A percentile compares a stretch with the other conserved stretches of the same genome.
phyloP scores from a whole-genome alignment of 2,797 vertebrate species.

The Myotis findleyi region DNA sequence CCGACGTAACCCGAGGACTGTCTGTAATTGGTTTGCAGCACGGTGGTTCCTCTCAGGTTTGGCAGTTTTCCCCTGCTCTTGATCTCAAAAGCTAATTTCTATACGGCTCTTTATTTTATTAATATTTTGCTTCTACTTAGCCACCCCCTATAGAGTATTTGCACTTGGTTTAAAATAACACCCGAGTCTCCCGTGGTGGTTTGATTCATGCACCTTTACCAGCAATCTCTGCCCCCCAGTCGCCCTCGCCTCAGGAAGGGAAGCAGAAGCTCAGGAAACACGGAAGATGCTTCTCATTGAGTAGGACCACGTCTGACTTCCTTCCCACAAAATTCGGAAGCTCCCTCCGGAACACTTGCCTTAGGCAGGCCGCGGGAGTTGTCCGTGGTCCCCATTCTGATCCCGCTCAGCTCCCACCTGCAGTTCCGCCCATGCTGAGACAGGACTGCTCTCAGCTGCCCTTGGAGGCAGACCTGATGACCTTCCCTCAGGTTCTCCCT shows the following conservation, averaged over 20 bases:
- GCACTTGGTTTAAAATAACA: slow-evolving; percentile 20
- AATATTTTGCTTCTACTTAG: slow-evolving; percentile 38
- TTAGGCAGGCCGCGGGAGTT: background rate
- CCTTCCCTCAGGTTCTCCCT: background rate
- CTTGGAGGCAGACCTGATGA: background rate
- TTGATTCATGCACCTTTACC: background rate
- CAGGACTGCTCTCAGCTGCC: background rate
- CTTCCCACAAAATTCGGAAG: background rate
- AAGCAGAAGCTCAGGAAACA: background rate
- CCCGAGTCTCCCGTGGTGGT: background rate
- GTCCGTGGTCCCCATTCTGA: background rate
- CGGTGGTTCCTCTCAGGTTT: background rate
- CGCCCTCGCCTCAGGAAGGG: background rate
- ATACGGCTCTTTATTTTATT: background rate
- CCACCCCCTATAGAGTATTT: background rate
- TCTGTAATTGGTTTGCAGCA: slow-evolving; percentile 8
- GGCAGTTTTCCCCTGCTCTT: slow-evolving; percentile 1
- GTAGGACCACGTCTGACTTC: background rate
- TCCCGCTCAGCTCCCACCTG: too few species aligned
- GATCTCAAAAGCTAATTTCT: slow-evolving; percentile 18
- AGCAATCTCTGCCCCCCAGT: background rate
- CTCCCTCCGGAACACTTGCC: background rate
- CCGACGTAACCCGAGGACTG: too few species aligned
- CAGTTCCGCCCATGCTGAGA: background rate
- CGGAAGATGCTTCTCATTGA: background rate